Evolutionary conservation across 2,797 vertebrate genomes (phyloP), one percentile per base, ranked within the genome.

Genomic region (Eremophila alpestris): DNA sequence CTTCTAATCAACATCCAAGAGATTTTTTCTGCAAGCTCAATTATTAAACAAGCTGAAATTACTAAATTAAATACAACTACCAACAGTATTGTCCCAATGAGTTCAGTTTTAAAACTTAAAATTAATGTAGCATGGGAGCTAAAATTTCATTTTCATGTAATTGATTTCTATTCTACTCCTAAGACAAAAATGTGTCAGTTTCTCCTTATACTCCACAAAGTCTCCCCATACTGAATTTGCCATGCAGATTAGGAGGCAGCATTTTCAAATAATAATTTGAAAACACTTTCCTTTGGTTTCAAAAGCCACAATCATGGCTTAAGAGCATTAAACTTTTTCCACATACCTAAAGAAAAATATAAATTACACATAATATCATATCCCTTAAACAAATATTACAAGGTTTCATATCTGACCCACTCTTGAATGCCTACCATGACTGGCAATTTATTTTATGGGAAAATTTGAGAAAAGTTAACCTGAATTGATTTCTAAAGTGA

Each of bases 31-130:
- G 8, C 21, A 64, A 92, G 43, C 60, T 85, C 68, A 92, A 74
- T 21, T 91, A 73, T 88, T 90, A 92, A 92, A 79, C 26, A 71
- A 92, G 9, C 5, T 75, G 23, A 87, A 91, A 94, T 91, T 83
- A 34, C 22, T 77, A 38, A 78, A 76, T 76, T 64, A 75, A 85
- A 59, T 75, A 34, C 6, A 54, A 71, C 5, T 51, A 29, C 7
- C 45, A 87, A 48, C 13, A 58, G 49, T 78, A 59, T 69, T 89
- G 36, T 62, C 58, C 2, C 0, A 51, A 49, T 32, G 11, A 1
- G 7, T 74, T 74, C 36, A 19, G 38, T 68, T 6, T 48, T 90
- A 73, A 85, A 75, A 78, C 12, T 69, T 34, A 78, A 93, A 87
- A 71, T 11, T 18, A 59, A 91, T 78, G 43, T 21, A 83, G 7